Percentiles rank a stretch among this genome's conserved stretches.
These are phyloP conservation scores for Ceyx cyanopectus DNA, from an alignment of 2,113 vertebrate species.

Conservation along the genomic window DNA sequence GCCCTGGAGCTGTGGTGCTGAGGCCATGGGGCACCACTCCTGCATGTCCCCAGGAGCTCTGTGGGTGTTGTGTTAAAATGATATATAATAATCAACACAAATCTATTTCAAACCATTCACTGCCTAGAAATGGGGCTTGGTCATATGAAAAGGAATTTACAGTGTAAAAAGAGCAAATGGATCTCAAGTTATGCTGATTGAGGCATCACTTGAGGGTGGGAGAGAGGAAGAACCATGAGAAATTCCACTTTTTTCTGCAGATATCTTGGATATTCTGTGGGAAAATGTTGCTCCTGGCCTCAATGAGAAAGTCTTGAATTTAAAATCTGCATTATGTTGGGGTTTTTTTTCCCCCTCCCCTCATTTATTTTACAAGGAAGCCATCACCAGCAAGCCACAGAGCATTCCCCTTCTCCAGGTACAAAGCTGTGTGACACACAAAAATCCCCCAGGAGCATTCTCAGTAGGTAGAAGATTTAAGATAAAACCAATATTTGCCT, in stretches of 20 bases:
- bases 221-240: not conserved
- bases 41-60: not conserved
- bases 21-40: not conserved
- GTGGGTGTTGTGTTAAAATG: not conserved
- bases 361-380: not conserved
- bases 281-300: not conserved
- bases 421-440: constrained; percentile 6
- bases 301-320: not conserved
- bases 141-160: not conserved
- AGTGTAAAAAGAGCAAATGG: not conserved
- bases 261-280: not conserved
- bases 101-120: not conserved
- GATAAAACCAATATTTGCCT: constrained; percentile 32
- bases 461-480: constrained; percentile 37
- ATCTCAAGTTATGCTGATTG: not conserved
- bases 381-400: not conserved
- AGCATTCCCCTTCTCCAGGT: not conserved
- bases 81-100: not conserved
- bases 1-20: not conserved
- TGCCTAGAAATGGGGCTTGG: not conserved
- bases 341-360: not conserved
- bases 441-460: constrained; percentile 27
- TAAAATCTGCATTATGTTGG: not conserved
- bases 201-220: not conserved
- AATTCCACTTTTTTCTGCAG: not conserved